Evolutionary conservation across 2,797 vertebrate species (phyloP).

Genomic region (Spinibarbus caldwelli): DNA sequence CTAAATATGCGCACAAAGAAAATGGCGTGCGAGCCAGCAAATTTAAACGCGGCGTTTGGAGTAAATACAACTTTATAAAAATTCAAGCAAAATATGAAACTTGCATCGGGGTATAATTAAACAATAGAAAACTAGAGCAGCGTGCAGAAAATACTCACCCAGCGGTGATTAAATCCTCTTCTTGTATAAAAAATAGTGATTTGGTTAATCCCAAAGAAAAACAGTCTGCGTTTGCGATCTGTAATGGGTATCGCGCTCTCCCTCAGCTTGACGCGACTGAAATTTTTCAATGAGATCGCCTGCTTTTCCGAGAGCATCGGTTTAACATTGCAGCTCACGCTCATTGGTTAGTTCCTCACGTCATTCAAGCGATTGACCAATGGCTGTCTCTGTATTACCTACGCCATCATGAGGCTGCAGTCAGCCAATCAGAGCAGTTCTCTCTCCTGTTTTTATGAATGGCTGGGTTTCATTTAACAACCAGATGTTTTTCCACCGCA

Average conservation of each 20-base stretch:
- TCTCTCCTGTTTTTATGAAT: slow-evolving; percentile 79
- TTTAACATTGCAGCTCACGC: neutral
- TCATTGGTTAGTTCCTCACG: slow-evolving; percentile 66
- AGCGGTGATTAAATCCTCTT: slow-evolving; percentile 23
- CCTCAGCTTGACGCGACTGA: slow-evolving; percentile 66
- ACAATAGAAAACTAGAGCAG: neutral
- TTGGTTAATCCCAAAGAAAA: slow-evolving; percentile 42
- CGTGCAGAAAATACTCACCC: slow-evolving; percentile 59
- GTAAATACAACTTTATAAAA: slow-evolving; percentile 50
- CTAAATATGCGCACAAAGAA: slow-evolving; percentile 69
- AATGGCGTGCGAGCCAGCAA: slow-evolving; percentile 75
- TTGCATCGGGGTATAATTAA: neutral
- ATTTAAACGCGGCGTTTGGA: slow-evolving; percentile 50
- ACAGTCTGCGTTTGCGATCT: slow-evolving; percentile 45
- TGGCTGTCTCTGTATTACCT: slow-evolving; percentile 30
- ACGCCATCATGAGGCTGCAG: slow-evolving; percentile 39
- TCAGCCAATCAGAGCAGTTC: slow-evolving; percentile 57
- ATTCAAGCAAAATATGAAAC: neutral
- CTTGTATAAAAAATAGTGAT: neutral
- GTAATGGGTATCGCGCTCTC: slow-evolving; percentile 63
- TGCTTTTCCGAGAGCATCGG: slow-evolving; percentile 52
- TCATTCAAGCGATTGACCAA: slow-evolving; percentile 68
- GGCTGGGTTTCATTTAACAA: slow-evolving; percentile 79
- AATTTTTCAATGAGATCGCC: slow-evolving; percentile 78
- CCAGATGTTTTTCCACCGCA: slow-evolving; percentile 63